phyloP scores from a whole-genome alignment of 2,888 invertebrate species.

The Thelaira solivaga region DNA sequence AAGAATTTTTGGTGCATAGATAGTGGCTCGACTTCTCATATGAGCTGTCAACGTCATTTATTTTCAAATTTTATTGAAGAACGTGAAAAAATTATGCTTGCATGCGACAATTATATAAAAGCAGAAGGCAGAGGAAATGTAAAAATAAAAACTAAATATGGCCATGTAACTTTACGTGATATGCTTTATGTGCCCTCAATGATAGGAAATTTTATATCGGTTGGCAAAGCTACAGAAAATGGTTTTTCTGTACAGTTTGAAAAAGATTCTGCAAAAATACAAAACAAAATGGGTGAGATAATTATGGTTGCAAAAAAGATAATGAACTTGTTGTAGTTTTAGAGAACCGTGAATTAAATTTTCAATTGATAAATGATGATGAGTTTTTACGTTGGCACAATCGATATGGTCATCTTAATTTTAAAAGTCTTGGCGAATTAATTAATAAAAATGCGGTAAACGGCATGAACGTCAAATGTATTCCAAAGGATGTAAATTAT shows the following conservation, averaged over 20 bases:
- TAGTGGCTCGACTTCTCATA: constrained; percentile 21
- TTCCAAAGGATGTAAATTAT: too few relatives aligned
- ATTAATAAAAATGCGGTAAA: too few relatives aligned
- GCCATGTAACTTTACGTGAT: constrained; percentile 25
- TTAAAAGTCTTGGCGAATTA: too few relatives aligned
- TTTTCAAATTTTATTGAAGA: constrained; percentile 17
- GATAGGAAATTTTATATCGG: constrained; percentile 34
- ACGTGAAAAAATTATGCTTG: constrained; percentile 26
- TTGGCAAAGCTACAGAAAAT: constrained; percentile 35
- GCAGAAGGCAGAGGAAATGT: constrained; percentile 23
- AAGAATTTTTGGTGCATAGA: constrained; percentile 11
- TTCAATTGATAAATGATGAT: neutral
- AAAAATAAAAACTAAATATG: neutral
- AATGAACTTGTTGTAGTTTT: too few relatives aligned
- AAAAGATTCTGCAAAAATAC: constrained; percentile 22
- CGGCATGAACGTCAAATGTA: too few relatives aligned
- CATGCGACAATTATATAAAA: constrained; percentile 26
- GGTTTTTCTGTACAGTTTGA: constrained; percentile 31
- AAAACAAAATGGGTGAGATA: constrained; percentile 7
- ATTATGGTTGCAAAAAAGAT: too few relatives aligned
- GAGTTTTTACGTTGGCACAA: neutral
- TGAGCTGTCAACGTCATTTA: constrained; percentile 15
- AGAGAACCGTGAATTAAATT: too few relatives aligned
- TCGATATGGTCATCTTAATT: too few relatives aligned
- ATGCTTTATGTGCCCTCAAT: constrained; percentile 45